Evolutionary conservation across 2,888 invertebrate genomes (phyloP), one percentile per base, ranked within the genome.

Genomic region (Thumatha senex): DNA sequence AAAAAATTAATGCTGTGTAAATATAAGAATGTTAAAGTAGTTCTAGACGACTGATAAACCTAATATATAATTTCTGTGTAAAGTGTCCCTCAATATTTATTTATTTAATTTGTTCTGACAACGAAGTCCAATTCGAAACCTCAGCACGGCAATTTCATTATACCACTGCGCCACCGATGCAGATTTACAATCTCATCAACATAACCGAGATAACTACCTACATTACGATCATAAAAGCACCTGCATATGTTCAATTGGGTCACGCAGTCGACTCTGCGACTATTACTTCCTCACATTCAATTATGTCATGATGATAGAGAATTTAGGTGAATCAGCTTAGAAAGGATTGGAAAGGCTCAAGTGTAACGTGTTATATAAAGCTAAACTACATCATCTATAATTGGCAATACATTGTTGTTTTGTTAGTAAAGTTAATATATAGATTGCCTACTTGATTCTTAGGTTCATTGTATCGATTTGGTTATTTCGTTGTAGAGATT

Each of bases 311-410:
- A 58, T 49, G 36, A 13, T 12, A 15, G 48, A 48, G 56, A 60
- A 66, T 58, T 55, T 54, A 50, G 57, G 50, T 56, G 46, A 56
- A 46, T 46, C 47, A 52, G 48, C 57, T 61, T 70, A 64, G 75
- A 72, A 74, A 67, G 70, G 70, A 60, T 65, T 64, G 46, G 72
- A 69, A 69, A 67, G 66, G 67, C 54, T 47, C 56, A 55, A 66
- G 24, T 59, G 63, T 54, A 61, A 65, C 53, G 38, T 52, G 46
- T 60, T 68, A 62, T 24, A 56, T 60, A 63, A 60, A 38, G 36
- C 14, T 13, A 9, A 10, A 36, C 24, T 24, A 12, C 12, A 8
- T 24, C 9, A 8, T 45, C n/a, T n/a, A 38, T 30, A 15, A 29
- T 29, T 40, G 29, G 24, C 13, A 30, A 30, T 24, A 4, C 12